Conservation (phyloP, 2,888 invertebrate genomes). For the Ochropleura leucogaster region DNA sequence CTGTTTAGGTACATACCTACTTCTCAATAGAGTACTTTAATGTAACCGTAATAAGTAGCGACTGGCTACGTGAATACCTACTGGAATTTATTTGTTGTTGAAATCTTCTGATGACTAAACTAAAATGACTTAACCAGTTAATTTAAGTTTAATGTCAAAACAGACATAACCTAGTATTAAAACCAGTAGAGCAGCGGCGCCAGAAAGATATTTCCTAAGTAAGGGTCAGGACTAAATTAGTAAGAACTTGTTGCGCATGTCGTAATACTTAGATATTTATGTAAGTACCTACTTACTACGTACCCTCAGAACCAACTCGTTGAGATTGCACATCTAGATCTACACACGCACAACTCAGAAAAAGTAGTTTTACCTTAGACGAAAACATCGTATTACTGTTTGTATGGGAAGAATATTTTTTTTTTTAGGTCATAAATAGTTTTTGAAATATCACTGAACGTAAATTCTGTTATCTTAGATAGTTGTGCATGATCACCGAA, state of each 20-base stretch:
- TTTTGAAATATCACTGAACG: no score
- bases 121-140: not conserved
- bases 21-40: not conserved
- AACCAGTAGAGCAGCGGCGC: not conserved
- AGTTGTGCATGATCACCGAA: no score
- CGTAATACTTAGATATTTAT: not conserved
- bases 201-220: not conserved
- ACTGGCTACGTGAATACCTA: not conserved
- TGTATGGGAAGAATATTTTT: no score
- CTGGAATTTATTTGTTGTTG: not conserved
- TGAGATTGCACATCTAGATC: not conserved
- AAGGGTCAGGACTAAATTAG: not conserved
- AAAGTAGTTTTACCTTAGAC: no score
- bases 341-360: no score
- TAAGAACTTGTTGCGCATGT: not conserved
- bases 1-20: not conserved
- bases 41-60: not conserved
- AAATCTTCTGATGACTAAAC: slow-evolving; percentile 1
- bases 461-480: no score
- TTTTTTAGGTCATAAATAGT: no score
- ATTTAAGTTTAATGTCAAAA: not conserved
- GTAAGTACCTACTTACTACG: not conserved
- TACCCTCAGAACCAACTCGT: not conserved
- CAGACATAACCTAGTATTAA: not conserved
- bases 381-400: no score